Percentiles rank a stretch among this genome's conserved stretches.
These are phyloP conservation scores for Sebastes kiyomatsui DNA, from an alignment of 2,797 vertebrate genomes.

Conservation along the genomic window DNA sequence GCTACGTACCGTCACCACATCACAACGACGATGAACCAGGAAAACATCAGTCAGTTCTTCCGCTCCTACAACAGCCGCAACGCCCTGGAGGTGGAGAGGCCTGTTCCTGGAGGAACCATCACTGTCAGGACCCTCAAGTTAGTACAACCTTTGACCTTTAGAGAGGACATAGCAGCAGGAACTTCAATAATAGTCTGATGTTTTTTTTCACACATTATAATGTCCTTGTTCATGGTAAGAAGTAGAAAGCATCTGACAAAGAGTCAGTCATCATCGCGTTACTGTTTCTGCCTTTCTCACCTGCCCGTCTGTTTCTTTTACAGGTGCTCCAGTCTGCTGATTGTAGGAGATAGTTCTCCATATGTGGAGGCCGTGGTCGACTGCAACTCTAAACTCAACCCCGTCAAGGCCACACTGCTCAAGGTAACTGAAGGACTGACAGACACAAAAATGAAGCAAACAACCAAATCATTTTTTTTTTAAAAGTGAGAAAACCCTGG, in stretches of 20 bases:
- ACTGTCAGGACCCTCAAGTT: conserved; percentile 88
- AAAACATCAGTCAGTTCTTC: conserved; percentile 91
- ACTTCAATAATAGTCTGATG: not conserved
- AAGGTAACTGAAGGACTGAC: conserved; percentile 82
- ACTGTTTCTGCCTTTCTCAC: not conserved
- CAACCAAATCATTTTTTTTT: not conserved
- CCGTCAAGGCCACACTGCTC: conserved; percentile 92
- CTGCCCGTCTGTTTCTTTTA: conserved; percentile 2
- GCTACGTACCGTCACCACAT: conserved; percentile 93
- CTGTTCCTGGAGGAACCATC: conserved; percentile 82
- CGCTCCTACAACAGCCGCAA: conserved; percentile 91
- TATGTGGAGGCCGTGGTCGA: conserved; percentile 94
- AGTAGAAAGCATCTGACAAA: not conserved
- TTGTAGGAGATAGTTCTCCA: conserved; percentile 93
- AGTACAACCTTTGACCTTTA: conserved; percentile 62
- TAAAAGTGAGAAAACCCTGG: not conserved
- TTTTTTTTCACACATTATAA: not conserved
- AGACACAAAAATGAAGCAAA: not conserved
- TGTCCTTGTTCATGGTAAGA: not conserved
- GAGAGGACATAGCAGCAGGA: not conserved
- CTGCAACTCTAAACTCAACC: conserved; percentile 94
- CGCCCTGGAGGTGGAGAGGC: conserved; percentile 91
- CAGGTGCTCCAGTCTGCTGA: conserved; percentile 90
- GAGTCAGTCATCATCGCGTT: not conserved
- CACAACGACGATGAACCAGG: conserved; percentile 88